These are phyloP conservation scores for Palythoa grandis DNA, from an alignment of 92 coral and sea anemone species.

Conservation along the genomic window DNA sequence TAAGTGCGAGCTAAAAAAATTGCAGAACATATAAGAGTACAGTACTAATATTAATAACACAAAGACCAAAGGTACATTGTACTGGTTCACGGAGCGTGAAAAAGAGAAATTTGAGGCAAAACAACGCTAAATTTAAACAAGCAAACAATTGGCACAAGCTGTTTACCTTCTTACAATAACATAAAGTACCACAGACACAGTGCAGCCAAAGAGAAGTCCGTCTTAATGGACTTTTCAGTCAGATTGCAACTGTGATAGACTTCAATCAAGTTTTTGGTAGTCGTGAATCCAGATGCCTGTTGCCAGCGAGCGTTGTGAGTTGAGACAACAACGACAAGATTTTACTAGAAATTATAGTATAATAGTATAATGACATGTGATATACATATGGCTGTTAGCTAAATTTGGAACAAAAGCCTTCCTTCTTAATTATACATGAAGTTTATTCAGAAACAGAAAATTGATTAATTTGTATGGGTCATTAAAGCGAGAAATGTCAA, in stretches of 20 bases:
- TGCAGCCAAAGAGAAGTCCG: not conserved
- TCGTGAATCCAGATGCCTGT: not conserved
- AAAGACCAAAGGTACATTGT: conserved; percentile 1
- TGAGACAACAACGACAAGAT: not conserved
- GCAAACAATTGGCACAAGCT: not conserved
- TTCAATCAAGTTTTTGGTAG: not conserved
- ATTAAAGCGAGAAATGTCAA: conserved; percentile 15
- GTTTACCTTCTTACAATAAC: not conserved
- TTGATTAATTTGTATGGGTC: conserved; percentile 22
- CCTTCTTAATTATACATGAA: not conserved
- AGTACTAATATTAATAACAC: not conserved
- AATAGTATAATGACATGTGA: conserved; percentile 23
- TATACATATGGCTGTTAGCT: not conserved
- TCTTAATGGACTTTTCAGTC: not conserved
- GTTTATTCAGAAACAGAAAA: conserved; percentile 13
- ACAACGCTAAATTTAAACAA: not conserved
- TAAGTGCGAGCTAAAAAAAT: not conserved
- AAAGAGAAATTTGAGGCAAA: not conserved
- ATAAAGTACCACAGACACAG: not conserved
- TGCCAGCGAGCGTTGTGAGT: not conserved
- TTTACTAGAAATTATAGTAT: too few relatives aligned
- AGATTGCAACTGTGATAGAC: not conserved
- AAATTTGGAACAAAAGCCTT: conserved; percentile 30
- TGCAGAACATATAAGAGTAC: not conserved
- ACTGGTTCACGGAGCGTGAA: not conserved